phyloP scores from a whole-genome alignment of 2,797 vertebrate species.

The Schizothorax lantsangensis region DNA sequence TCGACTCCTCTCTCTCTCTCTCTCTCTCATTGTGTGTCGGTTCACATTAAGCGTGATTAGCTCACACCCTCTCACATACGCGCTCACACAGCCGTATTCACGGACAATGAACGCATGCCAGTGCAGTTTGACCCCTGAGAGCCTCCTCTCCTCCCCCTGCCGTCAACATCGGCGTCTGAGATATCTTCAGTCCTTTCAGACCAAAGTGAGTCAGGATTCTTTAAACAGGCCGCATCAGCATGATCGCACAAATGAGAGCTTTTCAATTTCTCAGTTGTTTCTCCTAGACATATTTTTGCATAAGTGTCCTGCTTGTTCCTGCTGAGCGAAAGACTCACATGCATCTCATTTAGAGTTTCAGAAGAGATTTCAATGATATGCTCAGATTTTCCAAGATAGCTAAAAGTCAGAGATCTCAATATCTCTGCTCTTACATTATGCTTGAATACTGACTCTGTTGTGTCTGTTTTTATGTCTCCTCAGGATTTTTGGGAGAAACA shows the following conservation, averaged over 20 bases:
- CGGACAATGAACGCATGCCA: constrained; percentile 81
- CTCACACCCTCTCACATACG: constrained; percentile 26
- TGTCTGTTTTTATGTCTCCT: not conserved
- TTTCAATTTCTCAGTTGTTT: constrained; percentile 7
- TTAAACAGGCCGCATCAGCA: constrained; percentile 28
- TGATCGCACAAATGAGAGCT: constrained; percentile 20
- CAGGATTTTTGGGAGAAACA: not conserved
- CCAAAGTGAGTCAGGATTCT: constrained; percentile 29
- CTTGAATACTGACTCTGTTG: not conserved
- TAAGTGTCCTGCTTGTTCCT: not conserved
- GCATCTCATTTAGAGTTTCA: not conserved
- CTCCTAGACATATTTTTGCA: constrained; percentile 15
- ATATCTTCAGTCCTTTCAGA: constrained; percentile 46
- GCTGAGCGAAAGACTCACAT: not conserved
- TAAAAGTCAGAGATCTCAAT: not conserved
- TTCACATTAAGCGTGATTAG: constrained; percentile 37
- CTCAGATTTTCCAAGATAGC: not conserved
- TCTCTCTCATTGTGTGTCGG: constrained; percentile 25
- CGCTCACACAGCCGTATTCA: constrained; percentile 14
- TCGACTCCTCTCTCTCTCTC: constrained; percentile 16
- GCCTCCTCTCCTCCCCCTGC: constrained; percentile 46
- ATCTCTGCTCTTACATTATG: not conserved
- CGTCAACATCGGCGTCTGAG: constrained; percentile 61
- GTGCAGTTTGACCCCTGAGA: constrained; percentile 64
- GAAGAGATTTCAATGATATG: not conserved